Percentiles rank a stretch among this genome's conserved stretches.
Evolutionary conservation across 2,113 vertebrate species (phyloP).

Genomic region (Datnioides undecimradiatus): DNA sequence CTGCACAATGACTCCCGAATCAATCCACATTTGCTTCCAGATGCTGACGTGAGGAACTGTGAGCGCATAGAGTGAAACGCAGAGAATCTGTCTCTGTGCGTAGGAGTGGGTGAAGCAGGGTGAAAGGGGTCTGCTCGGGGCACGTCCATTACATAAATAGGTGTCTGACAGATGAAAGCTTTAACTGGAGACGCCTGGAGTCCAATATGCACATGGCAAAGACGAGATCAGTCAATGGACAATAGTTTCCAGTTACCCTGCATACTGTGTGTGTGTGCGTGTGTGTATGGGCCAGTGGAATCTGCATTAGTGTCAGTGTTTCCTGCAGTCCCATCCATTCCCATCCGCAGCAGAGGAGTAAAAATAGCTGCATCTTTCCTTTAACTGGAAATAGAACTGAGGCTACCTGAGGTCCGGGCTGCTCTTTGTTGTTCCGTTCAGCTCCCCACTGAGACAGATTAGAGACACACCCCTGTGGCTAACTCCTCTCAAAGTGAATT

Average conservation of each 20-base stretch:
- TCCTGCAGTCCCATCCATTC: not conserved
- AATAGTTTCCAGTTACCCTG: not conserved
- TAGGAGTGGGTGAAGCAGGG: no score
- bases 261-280: no score
- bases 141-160: no score
- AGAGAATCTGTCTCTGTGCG: no score
- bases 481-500: not conserved
- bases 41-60: no score
- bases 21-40: not conserved
- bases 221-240: no score
- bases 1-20: not conserved
- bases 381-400: conserved; percentile 38
- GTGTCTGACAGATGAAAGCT: no score
- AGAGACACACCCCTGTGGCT: not conserved
- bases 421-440: conserved; percentile 19
- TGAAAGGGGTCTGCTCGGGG: no score
- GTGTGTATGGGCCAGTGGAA: not conserved
- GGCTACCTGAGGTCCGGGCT: conserved; percentile 5
- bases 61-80: no score
- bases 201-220: not conserved
- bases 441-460: not conserved
- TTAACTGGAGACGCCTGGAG: not conserved
- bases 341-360: conserved; percentile 21
- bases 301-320: not conserved
- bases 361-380: conserved; percentile 37